A percentile compares a stretch with the other conserved stretches of the same genome.
Conservation (phyloP, 2,888 invertebrate genomes). For the Tolmerus cingulatus region DNA sequence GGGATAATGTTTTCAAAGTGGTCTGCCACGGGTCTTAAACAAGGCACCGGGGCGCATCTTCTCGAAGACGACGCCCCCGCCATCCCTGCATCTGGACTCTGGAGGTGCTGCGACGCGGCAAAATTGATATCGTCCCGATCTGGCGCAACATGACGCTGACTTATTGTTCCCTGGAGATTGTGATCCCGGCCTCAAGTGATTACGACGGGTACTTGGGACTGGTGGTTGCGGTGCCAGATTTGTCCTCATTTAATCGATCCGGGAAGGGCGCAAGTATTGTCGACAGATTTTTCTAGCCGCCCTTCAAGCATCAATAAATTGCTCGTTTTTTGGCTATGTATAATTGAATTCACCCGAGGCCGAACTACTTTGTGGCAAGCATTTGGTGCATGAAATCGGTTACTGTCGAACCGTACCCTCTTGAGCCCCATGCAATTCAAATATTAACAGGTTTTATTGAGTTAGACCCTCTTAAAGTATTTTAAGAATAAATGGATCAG, state of each 20-base stretch:
- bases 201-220: background rate
- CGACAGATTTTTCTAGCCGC: constrained; percentile 37
- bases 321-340: background rate
- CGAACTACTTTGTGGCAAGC: background rate
- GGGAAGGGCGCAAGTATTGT: background rate
- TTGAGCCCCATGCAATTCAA: background rate
- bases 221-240: background rate
- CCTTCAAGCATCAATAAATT: background rate
- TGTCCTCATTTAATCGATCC: background rate
- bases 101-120: background rate
- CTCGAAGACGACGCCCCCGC: background rate
- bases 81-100: background rate
- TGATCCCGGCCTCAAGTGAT: constrained; percentile 9
- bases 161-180: constrained; percentile 39
- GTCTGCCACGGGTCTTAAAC: background rate
- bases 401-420: background rate
- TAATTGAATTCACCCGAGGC: constrained; percentile 15
- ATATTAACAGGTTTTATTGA: background rate
- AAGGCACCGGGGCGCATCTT: background rate
- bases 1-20: constrained; percentile 15
- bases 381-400: constrained; percentile 25
- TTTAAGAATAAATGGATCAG: background rate
- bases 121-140: background rate
- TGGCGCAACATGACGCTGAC: constrained; percentile 46
- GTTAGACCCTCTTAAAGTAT: background rate